Evolutionary conservation across 2,888 invertebrate species (phyloP), one percentile per base, ranked within the genome.

Genomic region (Aphrophora alni): DNA sequence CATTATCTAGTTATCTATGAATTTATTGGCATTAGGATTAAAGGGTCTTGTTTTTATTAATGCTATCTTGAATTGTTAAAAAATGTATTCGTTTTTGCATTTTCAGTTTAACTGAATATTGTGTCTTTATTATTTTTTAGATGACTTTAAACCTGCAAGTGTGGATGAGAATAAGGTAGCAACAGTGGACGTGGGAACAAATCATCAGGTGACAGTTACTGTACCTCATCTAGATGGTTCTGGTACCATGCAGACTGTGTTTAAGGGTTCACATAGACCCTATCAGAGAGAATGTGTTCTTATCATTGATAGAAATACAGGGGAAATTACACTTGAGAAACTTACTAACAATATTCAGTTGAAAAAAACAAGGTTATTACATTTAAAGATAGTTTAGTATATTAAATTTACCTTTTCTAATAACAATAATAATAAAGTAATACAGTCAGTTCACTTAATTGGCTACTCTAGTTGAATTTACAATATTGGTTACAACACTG

Each of bases 71-170:
- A n/a, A n/a, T n/a, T n/a, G n/a, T n/a, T n/a, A n/a, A n/a, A n/a
- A n/a, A n/a, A n/a, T n/a, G n/a, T n/a, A n/a, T n/a, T n/a, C n/a
- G n/a, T n/a, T n/a, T n/a, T n/a, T n/a, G n/a, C n/a, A n/a, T n/a
- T n/a, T n/a, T n/a, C n/a, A n/a, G n/a, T n/a, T n/a, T n/a, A n/a
- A n/a, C n/a, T n/a, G n/a, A n/a, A n/a, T n/a, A n/a, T n/a, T n/a
- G n/a, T n/a, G n/a, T n/a, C n/a, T 14, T 14, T 44, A 14, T 44
- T 14, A 14, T 59, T 82, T 91, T 92, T 77, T 89, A 98, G 98
- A 98, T 95, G 98, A 98, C 89, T 98, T 98, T 88, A 98, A 98
- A 88, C 98, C 98, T 85, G 98, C 98, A n/a, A 98, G 98, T 86
- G 97, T 98, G 78, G 98, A 98, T 89, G 93, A 95, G 72, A 95